phyloP scores from a whole-genome alignment of 2,888 invertebrate species.

The Hartigia nigra region DNA sequence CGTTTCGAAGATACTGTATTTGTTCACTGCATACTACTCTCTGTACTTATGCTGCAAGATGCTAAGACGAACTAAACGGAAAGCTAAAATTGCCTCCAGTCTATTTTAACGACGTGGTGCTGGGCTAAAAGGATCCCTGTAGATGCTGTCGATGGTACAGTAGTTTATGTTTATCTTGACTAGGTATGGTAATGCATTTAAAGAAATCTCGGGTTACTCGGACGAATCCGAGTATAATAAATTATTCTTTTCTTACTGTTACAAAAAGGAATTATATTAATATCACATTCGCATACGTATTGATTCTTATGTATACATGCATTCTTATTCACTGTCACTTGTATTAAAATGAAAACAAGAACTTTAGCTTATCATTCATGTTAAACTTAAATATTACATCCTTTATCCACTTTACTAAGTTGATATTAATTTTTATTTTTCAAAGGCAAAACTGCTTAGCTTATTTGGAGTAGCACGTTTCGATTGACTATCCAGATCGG shows the following conservation, averaged over 20 bases:
- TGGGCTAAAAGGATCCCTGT: not conserved
- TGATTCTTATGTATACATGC: not conserved
- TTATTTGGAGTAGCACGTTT: slow-evolving; percentile 47
- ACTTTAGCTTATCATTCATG: not conserved
- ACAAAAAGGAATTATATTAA: not conserved
- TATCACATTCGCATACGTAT: not conserved
- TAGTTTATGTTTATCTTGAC: not conserved
- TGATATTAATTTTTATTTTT: slow-evolving; percentile 19
- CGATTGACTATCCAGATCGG: slow-evolving; percentile 30
- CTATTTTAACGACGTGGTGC: not conserved
- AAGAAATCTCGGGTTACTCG: not conserved
- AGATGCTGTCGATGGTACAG: not conserved
- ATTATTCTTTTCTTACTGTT: not conserved
- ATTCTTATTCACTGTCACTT: not conserved
- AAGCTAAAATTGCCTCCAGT: not conserved
- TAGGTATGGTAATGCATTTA: not conserved
- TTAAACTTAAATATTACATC: not conserved
- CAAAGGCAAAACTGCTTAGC: slow-evolving; percentile 47
- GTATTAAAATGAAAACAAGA: not conserved
- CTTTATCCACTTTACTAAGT: not conserved
- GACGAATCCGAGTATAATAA: not conserved
- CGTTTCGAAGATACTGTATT: not conserved
- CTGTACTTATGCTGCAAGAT: not conserved
- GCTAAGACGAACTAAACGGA: not conserved
- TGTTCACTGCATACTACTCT: not conserved